Conservation (phyloP, 2,888 invertebrate genomes). For the Gasteruption jaculator region DNA sequence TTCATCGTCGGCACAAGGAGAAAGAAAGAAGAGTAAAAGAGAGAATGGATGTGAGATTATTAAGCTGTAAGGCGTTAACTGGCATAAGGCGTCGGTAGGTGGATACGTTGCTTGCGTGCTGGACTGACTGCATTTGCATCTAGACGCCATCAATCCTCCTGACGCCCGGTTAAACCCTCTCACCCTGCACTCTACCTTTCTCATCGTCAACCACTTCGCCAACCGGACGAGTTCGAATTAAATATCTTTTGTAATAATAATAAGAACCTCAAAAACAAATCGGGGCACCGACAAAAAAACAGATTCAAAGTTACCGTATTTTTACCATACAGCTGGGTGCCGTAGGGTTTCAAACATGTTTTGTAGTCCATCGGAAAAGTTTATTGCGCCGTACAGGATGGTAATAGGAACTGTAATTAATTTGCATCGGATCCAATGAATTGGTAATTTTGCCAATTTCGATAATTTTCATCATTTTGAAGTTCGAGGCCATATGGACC, state of each 20-base stretch:
- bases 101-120: slow-evolving; percentile 48
- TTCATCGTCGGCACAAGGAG: slow-evolving; percentile 28
- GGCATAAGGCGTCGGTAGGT: slow-evolving; percentile 51
- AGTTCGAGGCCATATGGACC: neutral
- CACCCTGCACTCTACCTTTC: slow-evolving; percentile 9
- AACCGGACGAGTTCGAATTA: slow-evolving; percentile 40
- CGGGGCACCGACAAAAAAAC: neutral
- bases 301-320: neutral
- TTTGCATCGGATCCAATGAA: too few species aligned
- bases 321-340: too few species aligned
- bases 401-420: too few species aligned
- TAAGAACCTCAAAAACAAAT: slow-evolving; percentile 4
- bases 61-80: slow-evolving; percentile 53
- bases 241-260: slow-evolving; percentile 42
- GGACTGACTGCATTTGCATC: slow-evolving; percentile 51
- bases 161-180: slow-evolving; percentile 46
- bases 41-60: slow-evolving; percentile 36
- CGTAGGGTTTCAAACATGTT: neutral
- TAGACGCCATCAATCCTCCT: slow-evolving; percentile 52
- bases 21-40: slow-evolving; percentile 18
- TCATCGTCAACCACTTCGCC: slow-evolving; percentile 22
- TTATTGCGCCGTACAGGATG: too few species aligned
- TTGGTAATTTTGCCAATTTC: too few species aligned
- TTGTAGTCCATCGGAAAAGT: neutral
- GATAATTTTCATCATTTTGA: slow-evolving; percentile 21